Percentiles rank a stretch among this genome's conserved stretches.
Conservation (phyloP, 2,113 vertebrate species). For the Aldabrachelys gigantea region DNA sequence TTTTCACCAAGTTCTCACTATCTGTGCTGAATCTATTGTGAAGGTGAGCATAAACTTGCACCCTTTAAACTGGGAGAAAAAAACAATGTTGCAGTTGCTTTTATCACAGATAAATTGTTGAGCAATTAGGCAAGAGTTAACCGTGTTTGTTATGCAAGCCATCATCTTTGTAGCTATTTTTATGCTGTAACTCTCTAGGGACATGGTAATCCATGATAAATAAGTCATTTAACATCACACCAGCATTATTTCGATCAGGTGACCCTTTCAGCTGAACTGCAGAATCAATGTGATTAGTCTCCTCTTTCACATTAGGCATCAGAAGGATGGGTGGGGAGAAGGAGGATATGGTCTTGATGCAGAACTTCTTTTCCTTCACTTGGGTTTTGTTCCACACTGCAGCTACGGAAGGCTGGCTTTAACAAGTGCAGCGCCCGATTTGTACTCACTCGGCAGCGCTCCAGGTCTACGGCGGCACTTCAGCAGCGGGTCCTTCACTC, state of each 20-base stretch:
- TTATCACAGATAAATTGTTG: not conserved
- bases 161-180: not conserved
- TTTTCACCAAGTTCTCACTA: slow-evolving; percentile 76
- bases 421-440: too few relatives aligned
- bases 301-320: not conserved
- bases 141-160: not conserved
- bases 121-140: not conserved
- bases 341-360: not conserved
- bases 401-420: not conserved
- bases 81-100: not conserved
- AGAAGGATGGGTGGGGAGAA: not conserved
- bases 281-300: not conserved
- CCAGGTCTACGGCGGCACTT: too few relatives aligned
- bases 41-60: slow-evolving; percentile 68
- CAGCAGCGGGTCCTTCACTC: too few relatives aligned
- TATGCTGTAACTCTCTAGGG: not conserved
- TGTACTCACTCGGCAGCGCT: too few relatives aligned
- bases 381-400: not conserved
- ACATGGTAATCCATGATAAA: not conserved
- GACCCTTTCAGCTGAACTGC: not conserved
- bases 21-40: slow-evolving; percentile 79
- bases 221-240: not conserved
- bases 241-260: not conserved
- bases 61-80: not conserved
- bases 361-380: not conserved